phyloP scores from a whole-genome alignment of 2,797 vertebrate genomes.

The Pitangus sulphuratus region DNA sequence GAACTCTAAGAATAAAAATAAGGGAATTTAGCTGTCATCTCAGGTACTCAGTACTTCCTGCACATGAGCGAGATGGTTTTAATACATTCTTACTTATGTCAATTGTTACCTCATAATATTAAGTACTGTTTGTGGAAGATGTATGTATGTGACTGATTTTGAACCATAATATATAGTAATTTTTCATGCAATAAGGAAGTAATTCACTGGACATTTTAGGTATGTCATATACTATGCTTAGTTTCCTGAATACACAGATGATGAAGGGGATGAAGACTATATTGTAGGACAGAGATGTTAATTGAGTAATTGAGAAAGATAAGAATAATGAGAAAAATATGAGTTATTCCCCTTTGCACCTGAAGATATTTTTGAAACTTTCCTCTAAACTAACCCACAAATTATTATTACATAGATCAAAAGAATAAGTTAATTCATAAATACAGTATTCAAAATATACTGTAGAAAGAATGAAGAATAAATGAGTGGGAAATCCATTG shows the following conservation, averaged over 20 bases:
- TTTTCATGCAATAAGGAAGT: neutral
- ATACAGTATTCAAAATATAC: neutral
- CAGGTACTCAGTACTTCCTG: neutral
- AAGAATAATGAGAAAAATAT: neutral
- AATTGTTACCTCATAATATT: neutral
- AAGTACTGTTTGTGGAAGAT: neutral
- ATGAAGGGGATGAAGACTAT: neutral
- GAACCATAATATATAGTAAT: neutral
- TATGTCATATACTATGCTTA: neutral
- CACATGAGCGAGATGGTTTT: neutral
- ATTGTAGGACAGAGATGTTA: neutral
- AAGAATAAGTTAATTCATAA: constrained; percentile 11
- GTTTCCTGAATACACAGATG: neutral
- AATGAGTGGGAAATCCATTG: neutral
- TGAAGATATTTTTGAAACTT: neutral
- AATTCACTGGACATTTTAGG: neutral
- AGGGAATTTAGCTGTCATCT: neutral
- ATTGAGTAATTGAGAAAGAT: neutral
- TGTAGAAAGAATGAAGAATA: neutral
- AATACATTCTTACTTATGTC: neutral
- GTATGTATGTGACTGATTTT: neutral
- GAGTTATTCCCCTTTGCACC: neutral
- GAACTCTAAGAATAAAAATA: neutral
- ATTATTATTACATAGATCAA: neutral
- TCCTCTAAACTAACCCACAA: neutral